Conservation (phyloP, 2,113 vertebrate species). For the Diphyllodes magnificus region DNA sequence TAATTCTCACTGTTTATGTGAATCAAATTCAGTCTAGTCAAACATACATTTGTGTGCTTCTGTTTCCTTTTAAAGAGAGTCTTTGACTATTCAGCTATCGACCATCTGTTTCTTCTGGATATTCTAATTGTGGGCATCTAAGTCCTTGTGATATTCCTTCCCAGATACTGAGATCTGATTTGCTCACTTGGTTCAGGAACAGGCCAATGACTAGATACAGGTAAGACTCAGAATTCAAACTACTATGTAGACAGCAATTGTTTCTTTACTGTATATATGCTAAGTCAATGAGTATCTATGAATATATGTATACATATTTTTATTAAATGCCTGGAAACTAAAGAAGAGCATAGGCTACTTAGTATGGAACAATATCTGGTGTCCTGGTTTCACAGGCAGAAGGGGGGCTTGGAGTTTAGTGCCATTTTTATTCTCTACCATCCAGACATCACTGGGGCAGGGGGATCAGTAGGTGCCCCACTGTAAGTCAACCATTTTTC, state of each 20-base stretch:
- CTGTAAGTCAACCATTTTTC: background rate
- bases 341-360: background rate
- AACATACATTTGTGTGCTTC: background rate
- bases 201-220: background rate
- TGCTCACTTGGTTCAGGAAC: background rate
- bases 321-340: background rate
- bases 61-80: background rate
- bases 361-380: background rate
- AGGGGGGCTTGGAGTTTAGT: background rate
- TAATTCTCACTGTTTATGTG: background rate
- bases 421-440: background rate
- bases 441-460: background rate
- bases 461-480: fast-evolving
- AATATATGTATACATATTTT: background rate
- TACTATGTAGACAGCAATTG: background rate
- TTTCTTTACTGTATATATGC: background rate
- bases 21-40: background rate
- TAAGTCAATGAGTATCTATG: background rate
- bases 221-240: background rate
- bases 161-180: background rate
- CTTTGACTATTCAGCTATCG: background rate
- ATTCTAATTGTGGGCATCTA: background rate
- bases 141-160: background rate
- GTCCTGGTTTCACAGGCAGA: background rate
- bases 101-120: background rate